phyloP scores from a whole-genome alignment of 1,140 invertebrate genomes.

The Drosophila pectinifera region DNA sequence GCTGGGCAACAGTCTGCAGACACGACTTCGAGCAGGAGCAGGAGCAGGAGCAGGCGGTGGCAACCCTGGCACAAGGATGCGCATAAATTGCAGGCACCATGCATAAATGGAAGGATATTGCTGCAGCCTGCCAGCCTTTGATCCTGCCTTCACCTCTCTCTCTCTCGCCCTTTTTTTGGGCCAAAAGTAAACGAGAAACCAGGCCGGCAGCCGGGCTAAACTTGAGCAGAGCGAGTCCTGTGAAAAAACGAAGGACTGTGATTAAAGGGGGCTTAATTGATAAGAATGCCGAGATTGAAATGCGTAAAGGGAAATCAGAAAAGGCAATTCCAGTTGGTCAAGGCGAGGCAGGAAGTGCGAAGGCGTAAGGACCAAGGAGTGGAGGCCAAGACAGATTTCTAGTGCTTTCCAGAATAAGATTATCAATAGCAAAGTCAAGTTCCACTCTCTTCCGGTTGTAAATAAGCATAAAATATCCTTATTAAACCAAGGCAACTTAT shows the following conservation, averaged over 20 bases:
- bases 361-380: not conserved
- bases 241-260: slow-evolving; percentile 8
- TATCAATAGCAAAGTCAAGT: too few relatives aligned
- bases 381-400: not conserved
- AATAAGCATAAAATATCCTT: not conserved
- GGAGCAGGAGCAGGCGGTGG: slow-evolving; percentile 26
- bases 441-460: too few relatives aligned
- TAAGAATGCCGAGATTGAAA: slow-evolving; percentile 49
- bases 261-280: slow-evolving; percentile 37
- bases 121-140: slow-evolving; percentile 33
- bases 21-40: slow-evolving; percentile 45
- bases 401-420: too few relatives aligned
- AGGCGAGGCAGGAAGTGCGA: not conserved
- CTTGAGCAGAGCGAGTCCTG: not conserved
- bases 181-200: slow-evolving; percentile 26
- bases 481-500: not conserved
- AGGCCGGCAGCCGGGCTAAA: not conserved
- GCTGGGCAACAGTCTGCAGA: slow-evolving; percentile 69
- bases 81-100: slow-evolving; percentile 75
- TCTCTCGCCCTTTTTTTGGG: not conserved
- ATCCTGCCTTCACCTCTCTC: slow-evolving; percentile 10
- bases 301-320: slow-evolving; percentile 33
- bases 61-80: slow-evolving; percentile 40
- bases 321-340: slow-evolving; percentile 22
- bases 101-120: slow-evolving; percentile 72